Evolutionary conservation across 2,113 vertebrate genomes (phyloP), one percentile per base, ranked within the genome.

Genomic region (Phrynosoma platyrhinos): DNA sequence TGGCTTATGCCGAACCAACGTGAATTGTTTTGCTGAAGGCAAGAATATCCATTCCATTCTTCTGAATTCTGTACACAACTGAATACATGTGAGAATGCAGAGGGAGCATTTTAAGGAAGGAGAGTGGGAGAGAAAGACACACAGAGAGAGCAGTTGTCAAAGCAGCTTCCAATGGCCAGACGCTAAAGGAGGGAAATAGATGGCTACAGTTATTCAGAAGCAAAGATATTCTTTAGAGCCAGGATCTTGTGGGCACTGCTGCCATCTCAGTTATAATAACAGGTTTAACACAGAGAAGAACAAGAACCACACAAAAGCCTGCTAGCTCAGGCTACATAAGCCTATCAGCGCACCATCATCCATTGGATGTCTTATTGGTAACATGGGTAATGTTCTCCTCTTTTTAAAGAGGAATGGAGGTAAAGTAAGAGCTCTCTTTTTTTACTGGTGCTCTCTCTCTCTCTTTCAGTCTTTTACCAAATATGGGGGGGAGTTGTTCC

Each of bases 1-100:
- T 58, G 89, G 92, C 90, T 92, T 90, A 91, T 94, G 84, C 89
- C 91, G 91, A 92, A 71, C 25, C 85, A 88, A 82, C 87, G 77
- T 90, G 83, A 94, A 91, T 92, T 91, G 91, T 92, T 82, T 82
- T 90, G 90, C 3, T 58, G 91, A 91, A 89, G 90, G 90, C 86
- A 93, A 91, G 87, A 90, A 18, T 58, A 93, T 91, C 88, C 94
- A 92, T 94, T 79, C 69, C 91, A 91, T 89, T 1, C 21, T 83
- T 91, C 69, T 78, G 89, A 66, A 83, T 87, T 90, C 62, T 90
- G 0, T 13, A 79, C 36, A 21, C 89, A 92, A 55, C 78, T 1
- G 76, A 58, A 66, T 30, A 36, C 47, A 40, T 42, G 32, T 32
- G 9, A 81, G 78, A 79, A 86, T 69, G 64, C 0, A 86, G 75